phyloP scores from a whole-genome alignment of 2,888 invertebrate genomes.

The Lepidochrysops patricia region DNA sequence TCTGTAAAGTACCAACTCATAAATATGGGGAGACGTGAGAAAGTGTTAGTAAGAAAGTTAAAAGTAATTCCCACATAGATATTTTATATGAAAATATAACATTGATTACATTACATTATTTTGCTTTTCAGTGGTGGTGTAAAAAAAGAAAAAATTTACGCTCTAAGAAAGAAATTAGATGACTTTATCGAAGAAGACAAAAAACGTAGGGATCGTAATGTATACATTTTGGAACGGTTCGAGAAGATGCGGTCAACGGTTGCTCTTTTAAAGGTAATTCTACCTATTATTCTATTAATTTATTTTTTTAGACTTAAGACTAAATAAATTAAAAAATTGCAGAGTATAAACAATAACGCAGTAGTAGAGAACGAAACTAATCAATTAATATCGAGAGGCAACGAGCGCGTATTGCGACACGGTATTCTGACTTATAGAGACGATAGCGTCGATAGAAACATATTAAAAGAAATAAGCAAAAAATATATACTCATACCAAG shows the following conservation, averaged over 20 bases:
- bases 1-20: conserved; percentile 14
- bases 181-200: conserved; percentile 62
- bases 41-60: conserved; percentile 25
- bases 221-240: conserved; percentile 55
- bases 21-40: conserved; percentile 53
- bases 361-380: not conserved
- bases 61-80: not conserved
- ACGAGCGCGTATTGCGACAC: not conserved
- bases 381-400: not conserved
- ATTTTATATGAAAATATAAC: not conserved
- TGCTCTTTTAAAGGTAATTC: not conserved
- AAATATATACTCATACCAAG: conserved; percentile 63
- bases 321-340: too few relatives aligned
- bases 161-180: conserved; percentile 58
- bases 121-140: conserved; percentile 35
- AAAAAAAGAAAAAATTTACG: conserved; percentile 53
- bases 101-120: not conserved
- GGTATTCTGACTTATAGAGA: conserved; percentile 15
- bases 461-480: conserved; percentile 54
- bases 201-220: conserved; percentile 60
- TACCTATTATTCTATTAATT: too few relatives aligned
- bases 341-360: not conserved
- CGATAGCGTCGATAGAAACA: conserved; percentile 28
- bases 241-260: conserved; percentile 50
- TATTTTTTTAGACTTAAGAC: not conserved